Evolutionary conservation across 1,140 invertebrate genomes (phyloP).

Genomic region (Nymphalis io): DNA sequence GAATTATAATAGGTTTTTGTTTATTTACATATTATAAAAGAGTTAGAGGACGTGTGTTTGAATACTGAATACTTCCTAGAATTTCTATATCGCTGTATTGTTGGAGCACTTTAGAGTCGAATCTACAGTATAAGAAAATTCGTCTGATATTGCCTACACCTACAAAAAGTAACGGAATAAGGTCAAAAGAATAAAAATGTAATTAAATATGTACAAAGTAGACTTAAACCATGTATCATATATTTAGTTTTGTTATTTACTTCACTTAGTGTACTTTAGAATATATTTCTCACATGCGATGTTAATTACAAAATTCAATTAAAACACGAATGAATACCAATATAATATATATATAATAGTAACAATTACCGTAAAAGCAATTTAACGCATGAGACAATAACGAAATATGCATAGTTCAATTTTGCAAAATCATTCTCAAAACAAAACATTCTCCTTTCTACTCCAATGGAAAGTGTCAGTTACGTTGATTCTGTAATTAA

Average conservation of each 20-base stretch:
- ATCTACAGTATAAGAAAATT: conserved; percentile 2
- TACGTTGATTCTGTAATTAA: not conserved
- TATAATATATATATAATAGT: not conserved
- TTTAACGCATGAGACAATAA: not conserved
- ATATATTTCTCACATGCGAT: too few species aligned
- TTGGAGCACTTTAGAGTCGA: not conserved
- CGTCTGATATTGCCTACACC: not conserved
- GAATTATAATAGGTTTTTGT: not conserved
- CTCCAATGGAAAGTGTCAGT: conserved; percentile 1
- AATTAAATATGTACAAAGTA: too few species aligned
- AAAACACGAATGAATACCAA: not conserved
- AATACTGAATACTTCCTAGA: conserved; percentile 16
- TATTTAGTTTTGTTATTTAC: too few species aligned
- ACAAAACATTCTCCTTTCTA: conserved; percentile 3
- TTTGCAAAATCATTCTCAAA: conserved; percentile 3
- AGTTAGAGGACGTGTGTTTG: not conserved
- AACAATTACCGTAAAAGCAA: not conserved
- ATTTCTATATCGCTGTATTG: conserved; percentile 12
- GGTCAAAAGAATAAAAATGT: not conserved
- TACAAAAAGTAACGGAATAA: conserved; percentile 10
- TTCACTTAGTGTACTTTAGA: too few species aligned
- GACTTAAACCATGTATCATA: too few species aligned
- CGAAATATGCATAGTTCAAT: conserved; percentile 1
- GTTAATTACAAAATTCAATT: too few species aligned
- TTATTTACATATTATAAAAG: not conserved